Conservation (phyloP, 23 tunicate genomes). For the Trididemnum miniatum region DNA sequence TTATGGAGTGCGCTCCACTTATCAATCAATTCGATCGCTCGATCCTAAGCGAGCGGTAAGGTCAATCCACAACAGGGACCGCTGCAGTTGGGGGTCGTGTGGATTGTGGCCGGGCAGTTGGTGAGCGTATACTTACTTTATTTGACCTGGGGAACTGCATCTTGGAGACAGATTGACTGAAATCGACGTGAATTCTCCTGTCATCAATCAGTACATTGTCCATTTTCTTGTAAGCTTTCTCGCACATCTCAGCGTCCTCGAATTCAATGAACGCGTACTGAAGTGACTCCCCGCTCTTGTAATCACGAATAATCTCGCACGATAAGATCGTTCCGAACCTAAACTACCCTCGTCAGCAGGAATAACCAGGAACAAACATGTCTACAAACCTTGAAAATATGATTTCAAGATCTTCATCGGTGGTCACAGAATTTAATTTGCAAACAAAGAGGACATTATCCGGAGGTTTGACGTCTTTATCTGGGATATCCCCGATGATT, state of each 20-base stretch:
- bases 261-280: constrained; percentile 98
- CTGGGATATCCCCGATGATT: constrained; percentile 97
- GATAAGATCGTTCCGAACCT: constrained; percentile 84
- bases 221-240: constrained; percentile 93
- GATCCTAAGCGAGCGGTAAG: too few relatives aligned
- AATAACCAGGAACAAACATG: too few relatives aligned
- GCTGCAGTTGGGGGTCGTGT: too few relatives aligned
- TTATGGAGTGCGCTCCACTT: too few relatives aligned
- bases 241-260: constrained; percentile 83
- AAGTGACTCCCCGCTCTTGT: constrained; percentile 77
- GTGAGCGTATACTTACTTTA: background rate
- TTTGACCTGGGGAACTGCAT: constrained; percentile 41
- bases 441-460: constrained; percentile 98
- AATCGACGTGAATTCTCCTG: constrained; percentile 97
- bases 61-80: too few relatives aligned
- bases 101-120: too few relatives aligned
- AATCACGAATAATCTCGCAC: constrained; percentile 94
- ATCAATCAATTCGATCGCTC: too few relatives aligned
- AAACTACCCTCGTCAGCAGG: too few relatives aligned
- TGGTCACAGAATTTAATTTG: constrained; percentile 91
- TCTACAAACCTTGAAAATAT: constrained; percentile 97
- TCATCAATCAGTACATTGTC: constrained; percentile 99
- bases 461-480: constrained; percentile 92
- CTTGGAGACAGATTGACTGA: constrained; percentile 97
- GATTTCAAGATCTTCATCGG: constrained; percentile 95